Conservation (phyloP, 2,888 invertebrate genomes). For the Agapostemon virescens region DNA sequence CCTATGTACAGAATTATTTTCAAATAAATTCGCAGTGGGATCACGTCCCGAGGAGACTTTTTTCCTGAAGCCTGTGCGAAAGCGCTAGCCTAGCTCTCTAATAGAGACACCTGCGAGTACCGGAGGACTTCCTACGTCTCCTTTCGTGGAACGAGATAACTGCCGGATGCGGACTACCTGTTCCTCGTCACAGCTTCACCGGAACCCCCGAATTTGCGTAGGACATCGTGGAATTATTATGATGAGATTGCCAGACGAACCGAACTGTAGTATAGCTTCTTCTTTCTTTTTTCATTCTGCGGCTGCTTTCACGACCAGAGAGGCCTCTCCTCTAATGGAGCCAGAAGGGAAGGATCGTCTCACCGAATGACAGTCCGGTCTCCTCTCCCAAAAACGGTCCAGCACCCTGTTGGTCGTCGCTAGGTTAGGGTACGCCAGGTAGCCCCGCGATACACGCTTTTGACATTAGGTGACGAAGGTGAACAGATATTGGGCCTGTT, state of each 20-base stretch:
- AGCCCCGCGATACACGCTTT: conserved; percentile 63
- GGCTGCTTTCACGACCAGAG: conserved; percentile 30
- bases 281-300: conserved; percentile 29
- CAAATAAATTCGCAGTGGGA: not conserved
- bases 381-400: conserved; percentile 26
- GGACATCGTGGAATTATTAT: conserved; percentile 59
- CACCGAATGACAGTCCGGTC: conserved; percentile 63
- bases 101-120: conserved; percentile 1
- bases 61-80: not conserved
- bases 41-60: not conserved
- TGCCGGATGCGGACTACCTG: conserved; percentile 43
- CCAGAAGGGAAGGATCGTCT: conserved; percentile 32
- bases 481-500: conserved; percentile 53
- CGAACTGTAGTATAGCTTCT: conserved; percentile 15
- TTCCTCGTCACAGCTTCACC: conserved; percentile 23
- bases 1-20: not conserved
- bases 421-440: conserved; percentile 53
- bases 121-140: not conserved
- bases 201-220: conserved; percentile 67
- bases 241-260: conserved; percentile 43
- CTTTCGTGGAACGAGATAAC: conserved; percentile 20
- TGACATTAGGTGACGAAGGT: conserved; percentile 65
- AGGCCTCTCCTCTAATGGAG: conserved; percentile 61
- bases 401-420: conserved; percentile 8
- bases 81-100: not conserved